These are phyloP conservation scores for Hucho hucho DNA, from an alignment of 2,113 vertebrate species.

Conservation along the genomic window DNA sequence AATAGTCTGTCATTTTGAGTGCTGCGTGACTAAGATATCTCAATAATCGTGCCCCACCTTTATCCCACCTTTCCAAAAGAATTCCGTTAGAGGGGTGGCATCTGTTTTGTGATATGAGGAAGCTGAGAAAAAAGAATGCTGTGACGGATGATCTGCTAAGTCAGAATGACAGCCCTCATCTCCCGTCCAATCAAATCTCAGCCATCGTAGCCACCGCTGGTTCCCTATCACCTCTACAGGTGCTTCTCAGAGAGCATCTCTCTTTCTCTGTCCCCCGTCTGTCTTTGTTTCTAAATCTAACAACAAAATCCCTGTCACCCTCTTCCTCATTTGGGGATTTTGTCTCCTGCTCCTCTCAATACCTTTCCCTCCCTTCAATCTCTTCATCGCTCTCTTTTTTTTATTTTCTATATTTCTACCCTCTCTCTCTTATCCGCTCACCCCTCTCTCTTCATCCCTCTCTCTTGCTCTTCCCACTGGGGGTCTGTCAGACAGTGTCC, in stretches of 20 bases:
- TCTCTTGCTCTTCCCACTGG: no score
- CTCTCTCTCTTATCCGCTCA: no score
- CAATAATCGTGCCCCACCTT: background rate
- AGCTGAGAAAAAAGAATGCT: background rate
- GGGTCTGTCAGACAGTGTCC: no score
- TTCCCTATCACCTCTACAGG: background rate
- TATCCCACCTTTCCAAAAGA: background rate
- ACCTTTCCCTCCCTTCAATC: conserved; percentile 29
- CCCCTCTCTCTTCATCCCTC: no score
- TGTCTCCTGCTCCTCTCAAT: conserved; percentile 20
- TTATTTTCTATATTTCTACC: no score
- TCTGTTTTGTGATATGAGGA: background rate
- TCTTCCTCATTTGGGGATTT: background rate
- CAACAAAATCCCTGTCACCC: background rate
- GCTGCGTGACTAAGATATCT: background rate
- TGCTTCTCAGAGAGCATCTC: background rate
- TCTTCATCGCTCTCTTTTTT: no score
- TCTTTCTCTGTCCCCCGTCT: background rate
- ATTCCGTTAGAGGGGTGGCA: background rate
- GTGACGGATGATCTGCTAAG: background rate
- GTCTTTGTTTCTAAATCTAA: background rate
- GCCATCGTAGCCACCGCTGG: no score
- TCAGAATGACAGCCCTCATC: background rate
- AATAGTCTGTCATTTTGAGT: background rate
- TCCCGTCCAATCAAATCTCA: background rate